Conservation (phyloP, 1,140 invertebrate species). For the Phocides pigmalion region DNA sequence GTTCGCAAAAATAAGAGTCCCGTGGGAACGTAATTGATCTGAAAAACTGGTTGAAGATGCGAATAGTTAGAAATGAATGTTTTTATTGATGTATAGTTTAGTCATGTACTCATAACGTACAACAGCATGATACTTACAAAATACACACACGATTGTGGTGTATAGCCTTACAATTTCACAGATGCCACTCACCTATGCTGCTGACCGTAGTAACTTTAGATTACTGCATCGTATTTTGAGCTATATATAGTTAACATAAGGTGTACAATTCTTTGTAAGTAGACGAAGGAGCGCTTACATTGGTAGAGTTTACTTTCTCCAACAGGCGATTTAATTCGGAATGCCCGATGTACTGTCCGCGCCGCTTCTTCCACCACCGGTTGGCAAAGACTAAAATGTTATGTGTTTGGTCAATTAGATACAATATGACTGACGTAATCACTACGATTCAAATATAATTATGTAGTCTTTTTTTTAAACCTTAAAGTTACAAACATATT, state of each 20-base stretch:
- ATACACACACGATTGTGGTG: slow-evolving; percentile 13
- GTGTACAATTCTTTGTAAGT: slow-evolving; percentile 19
- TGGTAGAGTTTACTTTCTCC: slow-evolving; percentile 74
- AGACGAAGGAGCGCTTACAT: slow-evolving; percentile 40
- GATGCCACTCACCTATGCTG: slow-evolving; percentile 43
- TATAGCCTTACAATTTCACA: slow-evolving; percentile 37
- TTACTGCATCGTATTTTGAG: slow-evolving; percentile 17
- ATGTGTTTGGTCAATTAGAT: background rate
- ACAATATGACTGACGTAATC: too few species aligned
- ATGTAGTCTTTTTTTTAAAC: too few species aligned
- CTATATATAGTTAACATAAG: background rate
- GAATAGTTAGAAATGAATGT: too few species aligned
- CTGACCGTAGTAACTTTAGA: slow-evolving; percentile 41
- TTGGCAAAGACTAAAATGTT: slow-evolving; percentile 49
- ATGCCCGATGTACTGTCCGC: slow-evolving; percentile 71
- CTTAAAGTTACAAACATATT: too few species aligned
- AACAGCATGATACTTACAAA: too few species aligned
- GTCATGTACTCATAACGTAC: too few species aligned
- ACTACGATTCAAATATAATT: too few species aligned
- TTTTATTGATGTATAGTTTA: too few species aligned
- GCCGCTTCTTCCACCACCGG: slow-evolving; percentile 54
- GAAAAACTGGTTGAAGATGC: too few species aligned
- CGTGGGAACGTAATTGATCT: too few species aligned
- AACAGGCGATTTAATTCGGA: slow-evolving; percentile 66
- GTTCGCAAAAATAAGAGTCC: too few species aligned